Conservation (phyloP, 1,140 invertebrate species). For the Cherax quadricarinatus region DNA sequence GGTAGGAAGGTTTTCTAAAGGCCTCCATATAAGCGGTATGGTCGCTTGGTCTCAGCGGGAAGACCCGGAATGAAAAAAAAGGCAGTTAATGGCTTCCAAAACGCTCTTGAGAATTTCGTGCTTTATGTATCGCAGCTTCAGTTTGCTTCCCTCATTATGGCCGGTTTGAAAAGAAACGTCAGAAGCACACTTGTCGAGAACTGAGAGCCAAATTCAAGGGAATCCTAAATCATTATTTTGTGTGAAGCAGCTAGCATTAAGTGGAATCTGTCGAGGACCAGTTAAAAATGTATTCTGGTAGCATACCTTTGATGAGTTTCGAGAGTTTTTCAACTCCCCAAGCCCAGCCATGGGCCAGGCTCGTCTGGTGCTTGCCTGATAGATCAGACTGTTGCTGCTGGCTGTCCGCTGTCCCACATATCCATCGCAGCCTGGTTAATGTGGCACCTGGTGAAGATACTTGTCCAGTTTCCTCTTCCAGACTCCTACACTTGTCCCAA, state of each 20-base stretch:
- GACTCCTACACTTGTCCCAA: too few relatives aligned
- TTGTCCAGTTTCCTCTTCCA: too few relatives aligned
- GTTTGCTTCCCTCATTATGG: not conserved
- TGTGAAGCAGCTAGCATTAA: not conserved
- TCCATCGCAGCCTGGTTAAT: too few relatives aligned
- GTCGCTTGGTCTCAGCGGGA: conserved; percentile 42
- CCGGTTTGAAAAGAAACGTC: not conserved
- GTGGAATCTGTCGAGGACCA: not conserved
- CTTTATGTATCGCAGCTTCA: not conserved
- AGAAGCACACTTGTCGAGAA: not conserved
- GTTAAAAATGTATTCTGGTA: too few relatives aligned
- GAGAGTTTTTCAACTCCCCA: too few relatives aligned
- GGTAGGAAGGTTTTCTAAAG: conserved; percentile 26
- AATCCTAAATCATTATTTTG: too few relatives aligned
- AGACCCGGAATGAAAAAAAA: conserved; percentile 54
- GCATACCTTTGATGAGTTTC: too few relatives aligned
- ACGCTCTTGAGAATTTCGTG: conserved; percentile 37
- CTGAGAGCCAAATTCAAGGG: not conserved
- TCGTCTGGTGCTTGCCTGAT: too few relatives aligned
- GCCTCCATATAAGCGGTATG: conserved; percentile 43
- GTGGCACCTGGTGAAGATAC: too few relatives aligned
- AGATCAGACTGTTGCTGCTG: too few relatives aligned
- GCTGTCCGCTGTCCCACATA: too few relatives aligned
- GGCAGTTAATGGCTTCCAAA: conserved; percentile 62
- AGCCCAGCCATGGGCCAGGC: too few relatives aligned